Percentiles rank a stretch among this genome's conserved stretches.
Evolutionary conservation across 2,888 invertebrate genomes (phyloP).

Genomic region (Ceratothoa steindachneri): DNA sequence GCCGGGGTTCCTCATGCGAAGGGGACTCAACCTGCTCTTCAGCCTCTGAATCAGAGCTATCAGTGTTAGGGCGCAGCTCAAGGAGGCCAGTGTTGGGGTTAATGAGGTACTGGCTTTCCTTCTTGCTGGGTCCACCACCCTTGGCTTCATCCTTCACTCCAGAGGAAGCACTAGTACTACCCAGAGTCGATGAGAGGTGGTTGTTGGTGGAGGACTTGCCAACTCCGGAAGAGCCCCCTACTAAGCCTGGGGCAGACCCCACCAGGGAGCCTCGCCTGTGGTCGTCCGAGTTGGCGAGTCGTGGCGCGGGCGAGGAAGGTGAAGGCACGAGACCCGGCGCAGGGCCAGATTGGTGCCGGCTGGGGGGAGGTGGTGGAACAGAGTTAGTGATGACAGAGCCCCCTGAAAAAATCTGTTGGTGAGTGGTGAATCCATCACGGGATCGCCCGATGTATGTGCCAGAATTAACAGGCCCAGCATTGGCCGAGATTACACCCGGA

Average conservation of each 20-base stretch:
- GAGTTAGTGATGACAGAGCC: slow-evolving; percentile 46
- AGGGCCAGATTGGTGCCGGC: neutral
- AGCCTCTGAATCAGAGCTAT: slow-evolving; percentile 62
- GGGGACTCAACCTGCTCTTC: slow-evolving; percentile 39
- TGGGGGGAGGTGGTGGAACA: slow-evolving; percentile 35
- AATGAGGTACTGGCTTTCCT: slow-evolving; percentile 75
- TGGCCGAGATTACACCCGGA: slow-evolving; percentile 33
- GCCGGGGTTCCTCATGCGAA: slow-evolving; percentile 15
- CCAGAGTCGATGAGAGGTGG: neutral
- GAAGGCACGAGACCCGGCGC: neutral
- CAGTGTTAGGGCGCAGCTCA: slow-evolving; percentile 68
- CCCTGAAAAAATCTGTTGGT: slow-evolving; percentile 45
- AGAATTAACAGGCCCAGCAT: slow-evolving; percentile 1
- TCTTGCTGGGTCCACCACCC: neutral
- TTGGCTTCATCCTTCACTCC: neutral
- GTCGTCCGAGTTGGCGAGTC: neutral
- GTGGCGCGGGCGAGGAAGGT: neutral
- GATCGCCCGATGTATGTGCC: slow-evolving; percentile 19
- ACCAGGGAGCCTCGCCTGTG: neutral
- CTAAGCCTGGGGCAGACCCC: neutral
- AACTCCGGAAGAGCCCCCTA: neutral
- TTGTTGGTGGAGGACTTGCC: neutral
- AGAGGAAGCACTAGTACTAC: neutral
- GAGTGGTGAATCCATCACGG: slow-evolving; percentile 43
- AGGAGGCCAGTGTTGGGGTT: slow-evolving; percentile 82